Conservation (phyloP, 2,113 vertebrate genomes). For the Bos taurus region DNA sequence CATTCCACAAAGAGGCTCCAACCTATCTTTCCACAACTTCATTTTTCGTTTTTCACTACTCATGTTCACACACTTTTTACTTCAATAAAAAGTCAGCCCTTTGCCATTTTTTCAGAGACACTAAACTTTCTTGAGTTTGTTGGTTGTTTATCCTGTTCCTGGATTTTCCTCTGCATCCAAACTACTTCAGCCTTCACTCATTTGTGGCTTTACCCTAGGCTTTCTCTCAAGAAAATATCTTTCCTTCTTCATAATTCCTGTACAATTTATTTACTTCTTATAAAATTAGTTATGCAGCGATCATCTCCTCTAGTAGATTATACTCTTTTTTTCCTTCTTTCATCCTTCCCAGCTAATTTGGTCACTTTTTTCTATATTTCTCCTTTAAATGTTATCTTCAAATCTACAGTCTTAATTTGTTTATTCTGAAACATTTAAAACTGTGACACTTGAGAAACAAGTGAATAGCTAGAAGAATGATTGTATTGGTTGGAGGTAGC, state of each 20-base stretch:
- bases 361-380: not conserved
- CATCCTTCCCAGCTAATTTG: not conserved
- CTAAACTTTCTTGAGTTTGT: not conserved
- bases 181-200: not conserved
- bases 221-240: not conserved
- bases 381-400: not conserved
- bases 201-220: not conserved
- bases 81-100: not conserved
- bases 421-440: not conserved
- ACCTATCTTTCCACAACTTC: not conserved
- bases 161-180: not conserved
- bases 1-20: not conserved
- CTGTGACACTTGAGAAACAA: not conserved
- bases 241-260: not conserved
- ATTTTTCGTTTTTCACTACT: conserved; percentile 1
- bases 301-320: not conserved
- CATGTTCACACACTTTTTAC: not conserved
- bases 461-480: not conserved
- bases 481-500: not conserved
- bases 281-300: not conserved
- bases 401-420: not conserved
- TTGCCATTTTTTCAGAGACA: not conserved
- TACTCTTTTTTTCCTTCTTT: not conserved
- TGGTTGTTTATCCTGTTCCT: not conserved
- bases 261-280: not conserved